These are phyloP conservation scores for Lepidurus couesii DNA, from an alignment of 1,140 invertebrate species.

Conservation along the genomic window DNA sequence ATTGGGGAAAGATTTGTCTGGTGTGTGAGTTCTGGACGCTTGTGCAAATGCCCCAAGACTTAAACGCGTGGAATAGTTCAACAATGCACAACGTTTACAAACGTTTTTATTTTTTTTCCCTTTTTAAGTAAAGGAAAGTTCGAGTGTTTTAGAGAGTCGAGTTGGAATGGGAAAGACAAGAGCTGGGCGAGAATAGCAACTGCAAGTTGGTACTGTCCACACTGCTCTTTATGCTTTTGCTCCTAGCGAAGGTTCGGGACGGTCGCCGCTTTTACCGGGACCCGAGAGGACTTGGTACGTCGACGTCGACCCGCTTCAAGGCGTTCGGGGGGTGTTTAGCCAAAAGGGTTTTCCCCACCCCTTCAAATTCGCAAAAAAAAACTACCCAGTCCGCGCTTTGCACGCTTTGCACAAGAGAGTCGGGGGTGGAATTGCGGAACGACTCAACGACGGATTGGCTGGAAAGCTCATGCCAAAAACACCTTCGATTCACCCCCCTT, in stretches of 20 bases:
- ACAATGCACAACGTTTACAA: neutral
- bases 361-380: conserved; percentile 9
- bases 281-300: neutral
- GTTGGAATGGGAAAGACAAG: neutral
- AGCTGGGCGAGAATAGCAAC: neutral
- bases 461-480: neutral
- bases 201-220: neutral
- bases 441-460: neutral
- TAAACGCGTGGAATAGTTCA: neutral
- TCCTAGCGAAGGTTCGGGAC: neutral
- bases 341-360: neutral
- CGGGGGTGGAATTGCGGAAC: neutral
- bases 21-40: too few species aligned
- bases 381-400: conserved; percentile 2
- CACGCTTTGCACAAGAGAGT: neutral
- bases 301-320: conserved; percentile 12
- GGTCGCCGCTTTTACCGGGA: neutral
- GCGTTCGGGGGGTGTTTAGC: neutral
- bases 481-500: neutral
- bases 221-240: neutral
- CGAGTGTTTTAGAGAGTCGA: neutral
- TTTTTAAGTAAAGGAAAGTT: neutral
- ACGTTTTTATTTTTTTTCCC: neutral
- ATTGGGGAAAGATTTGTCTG: neutral
- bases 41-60: too few species aligned